Percentiles rank a stretch among this genome's conserved stretches.
These are phyloP conservation scores for Mercenaria mercenaria DNA, from an alignment of 1,140 invertebrate species.

Conservation along the genomic window DNA sequence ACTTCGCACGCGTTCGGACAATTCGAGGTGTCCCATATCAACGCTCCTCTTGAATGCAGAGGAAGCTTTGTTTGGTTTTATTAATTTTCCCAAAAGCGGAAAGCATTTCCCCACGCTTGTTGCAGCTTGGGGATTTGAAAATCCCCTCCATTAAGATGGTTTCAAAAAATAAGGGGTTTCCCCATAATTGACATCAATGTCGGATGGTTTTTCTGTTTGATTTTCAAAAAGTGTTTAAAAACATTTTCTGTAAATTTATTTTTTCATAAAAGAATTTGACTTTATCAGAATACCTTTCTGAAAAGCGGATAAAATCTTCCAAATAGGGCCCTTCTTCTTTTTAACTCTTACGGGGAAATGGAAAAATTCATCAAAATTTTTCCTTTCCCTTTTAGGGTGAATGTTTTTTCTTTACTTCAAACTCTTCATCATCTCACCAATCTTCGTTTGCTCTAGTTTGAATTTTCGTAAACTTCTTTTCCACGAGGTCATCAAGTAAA, in stretches of 20 bases:
- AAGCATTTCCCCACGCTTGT: background rate
- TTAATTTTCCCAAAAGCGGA: background rate
- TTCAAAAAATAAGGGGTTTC: background rate
- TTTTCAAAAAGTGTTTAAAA: background rate
- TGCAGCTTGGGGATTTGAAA: constrained; percentile 12
- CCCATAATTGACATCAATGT: background rate
- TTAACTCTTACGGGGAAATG: background rate
- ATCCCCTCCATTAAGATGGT: background rate
- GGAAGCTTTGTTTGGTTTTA: background rate
- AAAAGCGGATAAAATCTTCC: background rate
- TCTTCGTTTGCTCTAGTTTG: constrained; percentile 33
- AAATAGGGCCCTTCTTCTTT: background rate
- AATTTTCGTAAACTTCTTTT: constrained; percentile 34
- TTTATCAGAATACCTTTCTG: background rate
- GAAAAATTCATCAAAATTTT: constrained; percentile 3
- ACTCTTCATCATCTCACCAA: constrained; percentile 31
- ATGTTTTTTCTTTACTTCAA: constrained; percentile 54
- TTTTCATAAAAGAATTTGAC: background rate
- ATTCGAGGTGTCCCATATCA: background rate
- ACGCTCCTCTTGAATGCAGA: constrained; percentile 4
- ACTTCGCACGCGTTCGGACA: background rate
- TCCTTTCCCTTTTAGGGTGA: background rate
- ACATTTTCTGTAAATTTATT: background rate
- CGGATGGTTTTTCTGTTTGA: background rate
- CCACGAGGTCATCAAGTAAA: constrained; percentile 40